Conservation (phyloP, 1,140 invertebrate genomes). For the Saxidomus purpurata region DNA sequence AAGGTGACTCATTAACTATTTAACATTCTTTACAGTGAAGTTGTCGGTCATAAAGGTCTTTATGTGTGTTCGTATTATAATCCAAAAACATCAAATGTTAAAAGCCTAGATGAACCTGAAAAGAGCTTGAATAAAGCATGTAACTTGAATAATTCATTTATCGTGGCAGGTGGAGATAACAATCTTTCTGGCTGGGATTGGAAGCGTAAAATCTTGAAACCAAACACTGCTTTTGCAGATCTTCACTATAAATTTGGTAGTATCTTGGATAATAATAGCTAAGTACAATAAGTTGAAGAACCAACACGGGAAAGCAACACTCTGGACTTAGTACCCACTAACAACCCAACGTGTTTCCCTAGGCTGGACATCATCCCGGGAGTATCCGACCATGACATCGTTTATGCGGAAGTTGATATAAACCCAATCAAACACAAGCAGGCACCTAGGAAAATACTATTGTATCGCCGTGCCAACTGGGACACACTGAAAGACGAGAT, state of each 20-base stretch:
- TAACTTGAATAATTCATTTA: neutral
- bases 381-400: conserved; percentile 65
- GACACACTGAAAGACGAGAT: conserved; percentile 18
- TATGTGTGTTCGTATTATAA: conserved; percentile 46
- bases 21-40: too few species aligned
- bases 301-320: conserved; percentile 32
- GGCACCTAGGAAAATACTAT: conserved; percentile 39
- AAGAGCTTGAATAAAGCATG: neutral
- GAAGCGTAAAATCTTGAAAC: conserved; percentile 14
- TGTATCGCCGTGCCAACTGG: conserved; percentile 64
- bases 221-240: neutral
- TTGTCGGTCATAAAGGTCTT: conserved; percentile 51
- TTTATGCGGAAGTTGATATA: conserved; percentile 42
- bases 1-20: too few species aligned
- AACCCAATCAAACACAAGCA: conserved; percentile 1
- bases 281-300: conserved; percentile 48
- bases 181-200: conserved; percentile 37
- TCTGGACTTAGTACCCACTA: conserved; percentile 25
- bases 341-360: conserved; percentile 14
- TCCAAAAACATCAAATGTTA: too few species aligned
- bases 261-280: conserved; percentile 12
- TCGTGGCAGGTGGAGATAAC: conserved; percentile 22
- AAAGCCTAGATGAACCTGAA: neutral
- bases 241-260: conserved; percentile 38
- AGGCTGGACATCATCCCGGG: conserved; percentile 53